Conservation (phyloP, 2,113 vertebrate genomes). For the Clarias macrocephalus region DNA sequence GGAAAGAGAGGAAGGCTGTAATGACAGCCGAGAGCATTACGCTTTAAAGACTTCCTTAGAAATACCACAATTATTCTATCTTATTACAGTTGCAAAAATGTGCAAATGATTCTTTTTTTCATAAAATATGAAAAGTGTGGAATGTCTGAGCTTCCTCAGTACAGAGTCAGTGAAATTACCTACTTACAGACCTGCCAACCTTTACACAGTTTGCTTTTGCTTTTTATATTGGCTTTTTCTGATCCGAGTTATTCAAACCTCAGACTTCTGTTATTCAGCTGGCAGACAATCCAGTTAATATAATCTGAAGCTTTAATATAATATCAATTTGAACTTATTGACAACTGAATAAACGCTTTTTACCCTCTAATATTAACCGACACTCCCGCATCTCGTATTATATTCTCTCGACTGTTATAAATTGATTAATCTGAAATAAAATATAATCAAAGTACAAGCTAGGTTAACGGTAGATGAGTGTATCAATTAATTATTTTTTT, state of each 20-base stretch:
- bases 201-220: background rate
- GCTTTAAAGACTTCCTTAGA: constrained; percentile 1
- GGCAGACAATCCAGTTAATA: background rate
- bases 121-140: background rate
- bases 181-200: background rate
- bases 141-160: background rate
- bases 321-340: background rate
- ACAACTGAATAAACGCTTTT: background rate
- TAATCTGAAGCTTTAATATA: too few species aligned
- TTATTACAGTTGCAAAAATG: background rate
- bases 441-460: background rate
- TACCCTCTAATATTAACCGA: background rate
- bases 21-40: constrained; percentile 16
- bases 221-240: background rate
- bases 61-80: background rate
- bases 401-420: background rate
- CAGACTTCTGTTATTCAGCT: background rate
- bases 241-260: background rate
- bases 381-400: background rate
- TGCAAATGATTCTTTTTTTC: background rate
- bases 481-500: background rate
- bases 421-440: background rate
- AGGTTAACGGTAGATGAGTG: background rate
- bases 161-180: constrained; percentile 18
- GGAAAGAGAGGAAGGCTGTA: constrained; percentile 4